Evolutionary conservation across 1,140 invertebrate species (phyloP).

Genomic region (Lepidotrigona ventralis): DNA sequence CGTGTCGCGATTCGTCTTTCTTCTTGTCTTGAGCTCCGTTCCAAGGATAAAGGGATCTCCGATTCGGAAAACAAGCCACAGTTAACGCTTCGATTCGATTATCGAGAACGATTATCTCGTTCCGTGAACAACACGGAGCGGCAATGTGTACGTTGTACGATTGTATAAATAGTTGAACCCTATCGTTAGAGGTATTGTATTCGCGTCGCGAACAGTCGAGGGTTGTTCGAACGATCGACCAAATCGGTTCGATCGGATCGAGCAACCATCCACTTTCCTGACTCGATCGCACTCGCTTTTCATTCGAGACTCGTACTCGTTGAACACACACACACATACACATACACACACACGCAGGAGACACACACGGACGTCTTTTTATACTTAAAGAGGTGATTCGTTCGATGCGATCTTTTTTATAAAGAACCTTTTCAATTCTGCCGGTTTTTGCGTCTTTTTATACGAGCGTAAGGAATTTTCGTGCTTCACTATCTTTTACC

Average conservation of each 20-base stretch:
- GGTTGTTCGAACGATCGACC: background rate
- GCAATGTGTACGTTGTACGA: conserved; percentile 25
- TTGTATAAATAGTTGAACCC: conserved; percentile 33
- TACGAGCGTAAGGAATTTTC: conserved; percentile 27
- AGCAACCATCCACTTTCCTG: background rate
- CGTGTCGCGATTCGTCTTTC: background rate
- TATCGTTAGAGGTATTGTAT: conserved; percentile 30
- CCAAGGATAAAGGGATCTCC: background rate
- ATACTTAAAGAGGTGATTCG: conserved; percentile 34
- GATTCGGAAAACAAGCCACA: background rate
- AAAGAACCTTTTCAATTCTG: conserved; percentile 9
- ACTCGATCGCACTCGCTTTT: conserved; percentile 28
- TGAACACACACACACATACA: background rate
- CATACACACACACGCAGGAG: background rate
- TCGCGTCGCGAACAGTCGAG: background rate
- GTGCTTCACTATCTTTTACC: background rate
- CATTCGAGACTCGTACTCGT: background rate
- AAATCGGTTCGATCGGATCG: background rate
- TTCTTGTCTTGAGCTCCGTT: conserved; percentile 14
- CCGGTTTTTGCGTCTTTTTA: conserved; percentile 28
- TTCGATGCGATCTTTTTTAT: conserved; percentile 35
- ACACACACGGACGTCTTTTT: conserved; percentile 27
- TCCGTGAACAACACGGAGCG: background rate
- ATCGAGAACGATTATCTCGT: background rate
- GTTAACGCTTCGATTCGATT: background rate